Evolutionary conservation across 2,888 invertebrate species (phyloP).

Genomic region (Caenorhabditis becei): DNA sequence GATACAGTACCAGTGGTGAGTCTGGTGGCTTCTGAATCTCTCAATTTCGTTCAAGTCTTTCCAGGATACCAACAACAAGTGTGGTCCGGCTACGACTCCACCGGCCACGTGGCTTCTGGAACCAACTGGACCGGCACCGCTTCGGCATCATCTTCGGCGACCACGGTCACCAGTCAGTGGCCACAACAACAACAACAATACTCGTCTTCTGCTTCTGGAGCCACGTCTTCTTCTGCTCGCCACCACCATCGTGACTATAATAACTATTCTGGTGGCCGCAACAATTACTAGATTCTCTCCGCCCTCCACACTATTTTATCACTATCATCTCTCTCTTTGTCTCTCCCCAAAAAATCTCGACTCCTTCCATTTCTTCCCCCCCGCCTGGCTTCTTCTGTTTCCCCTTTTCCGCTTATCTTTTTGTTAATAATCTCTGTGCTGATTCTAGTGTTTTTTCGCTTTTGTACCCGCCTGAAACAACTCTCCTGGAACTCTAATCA

Average conservation of each 20-base stretch:
- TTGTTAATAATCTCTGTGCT: too few species aligned
- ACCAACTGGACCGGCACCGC: slow-evolving; percentile 30
- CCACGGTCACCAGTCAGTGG: not conserved
- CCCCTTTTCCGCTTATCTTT: too few species aligned
- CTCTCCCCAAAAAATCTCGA: not conserved
- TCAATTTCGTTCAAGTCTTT: not conserved
- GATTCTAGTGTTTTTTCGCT: too few species aligned
- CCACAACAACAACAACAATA: not conserved
- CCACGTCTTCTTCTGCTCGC: not conserved
- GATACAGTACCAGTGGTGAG: not conserved
- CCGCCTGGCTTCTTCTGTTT: too few species aligned
- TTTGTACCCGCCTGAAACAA: too few species aligned
- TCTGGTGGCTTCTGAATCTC: not conserved
- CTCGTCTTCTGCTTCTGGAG: too few species aligned
- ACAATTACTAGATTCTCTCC: slow-evolving; percentile 14
- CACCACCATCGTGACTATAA: slow-evolving; percentile 11
- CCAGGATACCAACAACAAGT: slow-evolving; percentile 24
- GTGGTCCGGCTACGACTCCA: slow-evolving; percentile 29
- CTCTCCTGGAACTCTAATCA: too few species aligned
- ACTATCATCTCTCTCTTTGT: not conserved
- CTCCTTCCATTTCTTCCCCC: not conserved
- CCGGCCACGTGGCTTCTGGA: slow-evolving; percentile 17
- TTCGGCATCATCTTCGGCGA: slow-evolving; percentile 19
- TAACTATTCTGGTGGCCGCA: slow-evolving; percentile 10
- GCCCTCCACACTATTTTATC: not conserved